Evolutionary conservation across 2,797 vertebrate species (phyloP), one percentile per base, ranked within the genome.

Genomic region (Amniataba percoides): DNA sequence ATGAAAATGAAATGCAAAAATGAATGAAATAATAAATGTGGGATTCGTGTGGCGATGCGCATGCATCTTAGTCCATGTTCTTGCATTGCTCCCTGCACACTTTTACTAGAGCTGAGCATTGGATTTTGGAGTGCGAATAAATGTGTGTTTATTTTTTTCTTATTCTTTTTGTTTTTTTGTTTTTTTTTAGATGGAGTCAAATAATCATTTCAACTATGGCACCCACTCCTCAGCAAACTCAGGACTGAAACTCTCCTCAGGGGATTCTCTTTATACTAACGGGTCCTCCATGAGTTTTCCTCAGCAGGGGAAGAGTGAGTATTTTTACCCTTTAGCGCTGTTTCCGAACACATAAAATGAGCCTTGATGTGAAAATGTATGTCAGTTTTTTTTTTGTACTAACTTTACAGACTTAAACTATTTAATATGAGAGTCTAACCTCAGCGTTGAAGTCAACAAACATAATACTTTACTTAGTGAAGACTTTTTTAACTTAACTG

Each of bases 221-320:
- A 96, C 96, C 94, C 96, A 97, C 94, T 92, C 97, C 89, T 95
- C 97, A 84, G 90, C 96, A 93, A 97, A 97, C 97, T 97, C 97
- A 97, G 97, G 97, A 97, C 94, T 97, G 93, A 98, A 98, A 96
- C 96, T 95, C 95, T 96, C 97, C 95, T 97, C 97, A 95, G 97
- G 97, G 95, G 97, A 98, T 95, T 94, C 95, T 92, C 95, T 96
- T 93, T 98, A 97, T 93, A 81, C 96, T 92, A 97, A 97, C 93
- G 95, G 97, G 94, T 95, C 97, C 94, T 95, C 97, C 78, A 94
- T 96, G 95, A 92, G 94, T 96, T 98, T 97, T 95, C 94, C 97
- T 92, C 96, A 95, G 39, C 96, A 96, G 94, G 97, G 96, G 94
- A 99, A 98, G 95, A 97, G 98, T 99, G 79, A 96, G 97, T 95